Evolutionary conservation across 2,113 vertebrate genomes (phyloP).

Genomic region (Suricata suricatta): DNA sequence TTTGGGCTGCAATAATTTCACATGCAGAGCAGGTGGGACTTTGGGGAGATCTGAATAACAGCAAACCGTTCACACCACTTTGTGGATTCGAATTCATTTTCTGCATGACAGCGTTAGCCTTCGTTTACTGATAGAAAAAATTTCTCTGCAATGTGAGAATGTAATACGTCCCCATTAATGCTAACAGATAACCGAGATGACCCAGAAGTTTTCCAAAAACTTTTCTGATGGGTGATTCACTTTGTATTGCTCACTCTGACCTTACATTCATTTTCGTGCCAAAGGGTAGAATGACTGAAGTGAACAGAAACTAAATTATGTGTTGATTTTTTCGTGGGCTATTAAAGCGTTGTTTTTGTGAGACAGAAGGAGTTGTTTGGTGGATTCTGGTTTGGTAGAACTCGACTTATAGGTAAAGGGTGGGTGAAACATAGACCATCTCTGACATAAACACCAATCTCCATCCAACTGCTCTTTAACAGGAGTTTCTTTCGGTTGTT

Average conservation of each 20-base stretch:
- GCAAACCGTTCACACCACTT: background rate
- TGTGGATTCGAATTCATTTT: background rate
- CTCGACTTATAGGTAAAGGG: conserved; percentile 84
- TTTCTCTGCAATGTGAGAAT: background rate
- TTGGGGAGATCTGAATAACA: background rate
- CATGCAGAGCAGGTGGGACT: background rate
- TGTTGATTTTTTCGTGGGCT: conserved; percentile 91
- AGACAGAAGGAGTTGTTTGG: conserved; percentile 76
- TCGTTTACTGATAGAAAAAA: background rate
- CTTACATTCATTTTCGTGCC: conserved; percentile 65
- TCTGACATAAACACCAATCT: conserved; percentile 78
- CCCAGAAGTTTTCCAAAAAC: background rate
- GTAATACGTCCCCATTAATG: background rate
- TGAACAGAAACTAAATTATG: conserved; percentile 78
- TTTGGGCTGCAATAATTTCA: background rate
- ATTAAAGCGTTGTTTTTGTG: conserved; percentile 86
- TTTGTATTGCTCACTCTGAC: conserved; percentile 17
- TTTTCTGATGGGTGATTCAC: background rate
- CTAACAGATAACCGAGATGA: background rate
- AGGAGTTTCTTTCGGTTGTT: conserved; percentile 73
- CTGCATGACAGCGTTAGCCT: background rate
- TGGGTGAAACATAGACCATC: conserved; percentile 78
- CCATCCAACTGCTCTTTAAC: conserved; percentile 74
- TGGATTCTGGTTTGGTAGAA: conserved; percentile 82
- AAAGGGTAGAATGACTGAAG: conserved; percentile 41